Base-by-base conservation (phyloP, 2,797 vertebrate genomes). In the Naso thynnoides region DNA sequence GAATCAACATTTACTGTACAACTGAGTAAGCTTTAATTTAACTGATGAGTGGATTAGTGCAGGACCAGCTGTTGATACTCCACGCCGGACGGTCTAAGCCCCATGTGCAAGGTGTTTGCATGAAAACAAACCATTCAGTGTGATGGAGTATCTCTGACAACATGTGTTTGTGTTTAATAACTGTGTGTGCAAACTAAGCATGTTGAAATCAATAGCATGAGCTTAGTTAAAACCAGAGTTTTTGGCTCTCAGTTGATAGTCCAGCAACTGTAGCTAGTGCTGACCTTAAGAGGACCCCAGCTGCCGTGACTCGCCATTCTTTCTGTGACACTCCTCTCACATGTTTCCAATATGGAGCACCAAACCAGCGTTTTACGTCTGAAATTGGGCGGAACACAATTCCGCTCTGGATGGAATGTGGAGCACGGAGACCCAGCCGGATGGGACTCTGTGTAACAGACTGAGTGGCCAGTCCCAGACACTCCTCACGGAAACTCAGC, bases 291-390 rank as follows among this genome's bases (percentile, higher is more conserved):
- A 78, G 65, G 71, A 87, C 81, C 85, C 79, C 53, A 6, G 72
- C 63, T 89, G 83, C 79, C 71, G 53, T 88, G 83, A 88, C 80
- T 75, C 45, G 24, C 69, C 64, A 19, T 55, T 78, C 73, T 68
- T 67, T 81, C 70, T 82, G 13, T 83, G 87, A 86, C 85, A 80
- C 85, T 75, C 77, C 70, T 69, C 85, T 86, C 91, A 91, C 84
- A 90, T 92, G 90, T 91, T 91, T 89, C 86, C 88, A 92, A 92
- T 91, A 91, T 79, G 82, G 83, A 81, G 86, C 78, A 81, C 80
- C 78, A 82, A 88, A 89, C 87, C 64, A 6, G 80, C 69, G 82
- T 79, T 92, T 91, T 87, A 90, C 78, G 66, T 88, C 78, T 88
- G 87, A 89, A 92, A 92, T 92, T 89, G 82, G 89, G 72, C 65